A percentile compares a stretch with the other conserved stretches of the same genome.
phyloP scores from a whole-genome alignment of 2,113 vertebrate species.

The Pseudopipra pipra region DNA sequence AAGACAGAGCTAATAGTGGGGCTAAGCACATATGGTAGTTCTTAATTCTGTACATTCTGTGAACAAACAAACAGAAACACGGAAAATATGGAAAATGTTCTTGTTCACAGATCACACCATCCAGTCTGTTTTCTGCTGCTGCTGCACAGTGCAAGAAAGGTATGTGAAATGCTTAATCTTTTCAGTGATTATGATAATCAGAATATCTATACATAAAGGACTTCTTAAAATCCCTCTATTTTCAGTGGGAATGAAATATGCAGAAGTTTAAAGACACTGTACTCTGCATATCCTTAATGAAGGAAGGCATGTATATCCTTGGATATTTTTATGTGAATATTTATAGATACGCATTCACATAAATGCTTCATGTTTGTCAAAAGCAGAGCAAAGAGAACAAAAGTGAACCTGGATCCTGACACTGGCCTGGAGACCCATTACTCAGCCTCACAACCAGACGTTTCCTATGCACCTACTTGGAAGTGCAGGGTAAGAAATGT shows the following conservation, averaged over 20 bases:
- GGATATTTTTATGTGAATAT: neutral
- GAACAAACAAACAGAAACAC: neutral
- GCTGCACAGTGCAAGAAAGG: constrained; percentile 72
- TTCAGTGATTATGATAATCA: neutral
- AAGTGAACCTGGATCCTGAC: constrained; percentile 55
- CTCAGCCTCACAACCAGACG: neutral
- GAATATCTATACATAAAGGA: neutral
- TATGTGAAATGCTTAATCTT: constrained; percentile 32
- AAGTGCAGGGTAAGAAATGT: constrained; percentile 54
- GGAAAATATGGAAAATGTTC: constrained; percentile 17
- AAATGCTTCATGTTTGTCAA: constrained; percentile 17
- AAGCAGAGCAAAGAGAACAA: constrained; percentile 69
- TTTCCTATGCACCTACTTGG: neutral
- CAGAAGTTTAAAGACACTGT: neutral
- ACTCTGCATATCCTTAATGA: neutral
- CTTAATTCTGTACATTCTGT: neutral
- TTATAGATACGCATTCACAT: neutral
- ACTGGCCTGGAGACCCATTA: constrained; percentile 17
- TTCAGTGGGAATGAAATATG: neutral
- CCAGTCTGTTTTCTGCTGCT: constrained; percentile 77
- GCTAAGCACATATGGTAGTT: neutral
- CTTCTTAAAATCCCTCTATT: neutral
- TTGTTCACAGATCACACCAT: constrained; percentile 74
- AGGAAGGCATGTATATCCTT: neutral
- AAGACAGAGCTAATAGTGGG: neutral